Evolutionary conservation across 1,140 invertebrate genomes (phyloP).

Genomic region (Nephotettix cincticeps): DNA sequence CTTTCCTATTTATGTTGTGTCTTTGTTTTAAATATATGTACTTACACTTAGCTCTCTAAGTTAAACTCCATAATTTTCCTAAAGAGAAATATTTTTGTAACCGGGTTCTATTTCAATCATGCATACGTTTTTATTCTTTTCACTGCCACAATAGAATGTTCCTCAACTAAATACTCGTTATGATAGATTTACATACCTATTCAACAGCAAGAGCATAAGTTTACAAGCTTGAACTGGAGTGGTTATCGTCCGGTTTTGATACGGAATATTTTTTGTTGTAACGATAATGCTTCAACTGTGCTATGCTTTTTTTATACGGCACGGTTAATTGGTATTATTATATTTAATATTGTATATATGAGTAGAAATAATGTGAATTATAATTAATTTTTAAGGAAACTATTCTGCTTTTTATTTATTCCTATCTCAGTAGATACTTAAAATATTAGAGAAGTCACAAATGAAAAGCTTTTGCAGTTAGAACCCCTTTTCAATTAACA

Average conservation of each 20-base stretch:
- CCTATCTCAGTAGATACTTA: too few relatives aligned
- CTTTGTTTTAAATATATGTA: neutral
- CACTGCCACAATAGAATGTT: slow-evolving; percentile 19
- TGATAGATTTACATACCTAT: neutral
- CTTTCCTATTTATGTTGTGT: neutral
- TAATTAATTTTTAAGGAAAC: slow-evolving; percentile 14
- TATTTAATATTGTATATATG: slow-evolving; percentile 17
- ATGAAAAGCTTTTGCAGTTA: too few relatives aligned
- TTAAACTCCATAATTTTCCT: neutral
- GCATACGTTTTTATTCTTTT: neutral
- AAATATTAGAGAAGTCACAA: too few relatives aligned
- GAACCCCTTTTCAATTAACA: too few relatives aligned
- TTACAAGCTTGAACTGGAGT: neutral
- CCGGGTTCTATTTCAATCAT: neutral
- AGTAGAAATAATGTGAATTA: slow-evolving; percentile 21
- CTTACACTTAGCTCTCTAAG: neutral
- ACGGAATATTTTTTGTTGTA: neutral
- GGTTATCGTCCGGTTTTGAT: neutral
- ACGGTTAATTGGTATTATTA: slow-evolving; percentile 19
- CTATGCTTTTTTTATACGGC: slow-evolving; percentile 14
- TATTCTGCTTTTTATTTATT: too few relatives aligned
- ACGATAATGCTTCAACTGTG: slow-evolving; percentile 10
- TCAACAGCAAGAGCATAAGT: neutral
- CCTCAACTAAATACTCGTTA: neutral
- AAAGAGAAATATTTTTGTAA: slow-evolving; percentile 17